Percentiles rank a stretch among this genome's conserved stretches.
phyloP scores from a whole-genome alignment of 2,797 vertebrate species.

The Coendou prehensilis region DNA sequence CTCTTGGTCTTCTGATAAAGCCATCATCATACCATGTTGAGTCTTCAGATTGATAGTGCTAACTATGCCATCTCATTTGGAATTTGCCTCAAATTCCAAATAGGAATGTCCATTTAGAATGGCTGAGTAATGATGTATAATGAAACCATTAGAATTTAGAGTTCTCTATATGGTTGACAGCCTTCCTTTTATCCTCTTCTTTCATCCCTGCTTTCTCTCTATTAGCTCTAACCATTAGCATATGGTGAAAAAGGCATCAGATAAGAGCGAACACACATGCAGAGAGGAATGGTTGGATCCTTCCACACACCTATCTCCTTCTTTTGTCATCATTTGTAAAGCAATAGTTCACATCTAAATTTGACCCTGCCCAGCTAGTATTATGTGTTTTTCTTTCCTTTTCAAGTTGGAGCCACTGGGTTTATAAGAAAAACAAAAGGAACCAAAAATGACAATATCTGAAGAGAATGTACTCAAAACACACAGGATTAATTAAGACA shows the following conservation, averaged over 20 bases:
- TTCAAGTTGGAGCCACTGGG: neutral
- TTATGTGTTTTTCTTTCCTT: neutral
- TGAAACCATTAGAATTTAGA: constrained; percentile 18
- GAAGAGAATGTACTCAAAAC: constrained; percentile 25
- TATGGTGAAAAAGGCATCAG: neutral
- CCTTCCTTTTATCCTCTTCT: neutral
- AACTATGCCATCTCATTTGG: constrained; percentile 7
- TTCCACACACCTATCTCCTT: neutral
- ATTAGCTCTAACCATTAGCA: neutral
- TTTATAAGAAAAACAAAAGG: constrained; percentile 65
- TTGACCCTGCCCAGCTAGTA: neutral
- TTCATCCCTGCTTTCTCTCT: neutral
- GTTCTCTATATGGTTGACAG: neutral
- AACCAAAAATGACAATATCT: constrained; percentile 21
- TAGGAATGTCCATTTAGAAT: neutral
- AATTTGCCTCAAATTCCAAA: neutral
- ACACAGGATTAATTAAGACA: neutral
- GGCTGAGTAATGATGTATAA: neutral
- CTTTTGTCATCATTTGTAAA: neutral
- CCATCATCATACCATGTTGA: neutral
- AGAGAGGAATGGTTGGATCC: neutral
- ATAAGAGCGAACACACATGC: neutral
- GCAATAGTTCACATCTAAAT: neutral
- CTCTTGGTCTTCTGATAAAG: neutral
- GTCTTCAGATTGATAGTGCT: neutral